Evolutionary conservation across 2,113 vertebrate genomes (phyloP), one percentile per base, ranked within the genome.

Genomic region (Catharus bicknelli): DNA sequence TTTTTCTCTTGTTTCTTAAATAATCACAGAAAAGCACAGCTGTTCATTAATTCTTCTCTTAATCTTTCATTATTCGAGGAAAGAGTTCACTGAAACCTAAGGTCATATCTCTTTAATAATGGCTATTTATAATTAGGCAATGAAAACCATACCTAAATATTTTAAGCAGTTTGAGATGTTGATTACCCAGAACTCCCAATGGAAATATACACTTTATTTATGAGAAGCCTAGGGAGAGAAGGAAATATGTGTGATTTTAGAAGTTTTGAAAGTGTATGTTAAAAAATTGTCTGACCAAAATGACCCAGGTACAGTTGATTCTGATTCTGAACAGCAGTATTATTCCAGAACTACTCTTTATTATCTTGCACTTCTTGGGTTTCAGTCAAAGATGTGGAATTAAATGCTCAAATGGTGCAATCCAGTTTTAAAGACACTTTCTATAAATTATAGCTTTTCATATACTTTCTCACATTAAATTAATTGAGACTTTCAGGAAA

Each of bases 161-260:
- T 88, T 94, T 80, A 93, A 92, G 78, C 51, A 47, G 30, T 66
- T 79, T 87, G 86, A 87, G 70, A 58, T 79, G 85, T 66, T 91
- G 84, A 54, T 89, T 93, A 76, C 42, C 45, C 45, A 10, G 61
- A 86, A 74, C 23, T 83, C 81, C n/a, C 72, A 62, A 10, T 51
- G 45, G 58, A 83, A 89, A 82, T 79, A 34, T 1, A 36, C 19
- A 27, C 13, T 90, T 90, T 66, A 67, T 78, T 90, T 87, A n/a
- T 61, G 53, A 72, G 91, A 92, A 89, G 48, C 45, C 62, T 76
- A 38, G 27, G 12, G 36, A 95, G 36, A 72, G 43, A 67, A 75
- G 34, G 36, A 40, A 82, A 53, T 79, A 11, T 61, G 18, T 77
- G 34, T 75, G 19, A 19, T 63, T 86, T 40, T 55, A 36, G 42